A percentile compares a stretch with the other conserved stretches of the same genome.
Evolutionary conservation across 1,140 invertebrate genomes (phyloP).

Genomic region (Drosophila parabipectinata): DNA sequence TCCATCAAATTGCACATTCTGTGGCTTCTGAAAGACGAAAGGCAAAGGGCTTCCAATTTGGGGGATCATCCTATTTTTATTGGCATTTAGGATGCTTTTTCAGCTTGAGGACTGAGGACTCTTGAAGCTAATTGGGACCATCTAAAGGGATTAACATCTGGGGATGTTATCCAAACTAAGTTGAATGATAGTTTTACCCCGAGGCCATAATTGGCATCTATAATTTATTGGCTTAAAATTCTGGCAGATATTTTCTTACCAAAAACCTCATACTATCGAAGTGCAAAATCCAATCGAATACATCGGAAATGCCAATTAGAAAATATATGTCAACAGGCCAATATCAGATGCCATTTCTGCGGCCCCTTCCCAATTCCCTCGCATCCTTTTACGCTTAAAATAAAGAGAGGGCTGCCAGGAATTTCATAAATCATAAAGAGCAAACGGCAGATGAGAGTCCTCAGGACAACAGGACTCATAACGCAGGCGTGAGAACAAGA

Average conservation of each 20-base stretch:
- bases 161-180: too few species aligned
- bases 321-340: slow-evolving; percentile 75
- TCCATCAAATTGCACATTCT: slow-evolving; percentile 64
- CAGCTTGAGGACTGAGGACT: slow-evolving; percentile 5
- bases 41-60: slow-evolving; percentile 1
- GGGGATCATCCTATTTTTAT: slow-evolving; percentile 21
- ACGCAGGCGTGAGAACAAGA: slow-evolving; percentile 26
- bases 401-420: slow-evolving; percentile 20
- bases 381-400: background rate
- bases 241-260: too few species aligned
- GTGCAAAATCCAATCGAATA: slow-evolving; percentile 16
- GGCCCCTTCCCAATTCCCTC: background rate
- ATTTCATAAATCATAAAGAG: slow-evolving; percentile 38
- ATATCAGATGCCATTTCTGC: slow-evolving; percentile 45
- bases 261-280: background rate
- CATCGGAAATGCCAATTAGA: slow-evolving; percentile 75
- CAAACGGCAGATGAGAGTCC: background rate
- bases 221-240: background rate
- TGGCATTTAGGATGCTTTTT: slow-evolving; percentile 15
- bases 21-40: slow-evolving; percentile 27
- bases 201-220: background rate
- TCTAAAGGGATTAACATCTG: background rate
- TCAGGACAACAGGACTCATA: slow-evolving; percentile 17
- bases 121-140: slow-evolving; percentile 8
- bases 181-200: too few species aligned